These are phyloP conservation scores for Drosophila miranda DNA, from an alignment of 1,140 invertebrate genomes.

Conservation along the genomic window DNA sequence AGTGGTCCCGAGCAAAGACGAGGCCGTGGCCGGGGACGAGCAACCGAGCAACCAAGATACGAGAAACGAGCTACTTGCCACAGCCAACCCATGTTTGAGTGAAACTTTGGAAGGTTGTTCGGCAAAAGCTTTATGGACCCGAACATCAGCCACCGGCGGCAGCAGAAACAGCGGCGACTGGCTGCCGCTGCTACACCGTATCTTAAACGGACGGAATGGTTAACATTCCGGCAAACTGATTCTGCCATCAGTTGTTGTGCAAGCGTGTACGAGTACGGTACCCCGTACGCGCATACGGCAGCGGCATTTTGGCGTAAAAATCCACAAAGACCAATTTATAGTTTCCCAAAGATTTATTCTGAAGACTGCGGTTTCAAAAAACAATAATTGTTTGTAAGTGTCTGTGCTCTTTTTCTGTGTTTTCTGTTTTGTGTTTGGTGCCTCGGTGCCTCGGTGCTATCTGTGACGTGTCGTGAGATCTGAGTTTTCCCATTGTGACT, in stretches of 20 bases:
- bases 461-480: too few relatives aligned
- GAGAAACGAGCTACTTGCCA: neutral
- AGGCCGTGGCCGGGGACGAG: constrained; percentile 3
- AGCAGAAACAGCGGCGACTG: constrained; percentile 21
- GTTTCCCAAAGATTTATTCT: too few relatives aligned
- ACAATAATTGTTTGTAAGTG: neutral
- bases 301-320: neutral
- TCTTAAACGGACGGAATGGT: constrained; percentile 28
- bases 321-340: too few relatives aligned
- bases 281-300: constrained; percentile 19
- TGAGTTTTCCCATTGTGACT: too few relatives aligned
- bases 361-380: neutral
- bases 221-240: constrained; percentile 48
- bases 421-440: neutral
- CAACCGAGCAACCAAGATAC: neutral
- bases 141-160: constrained; percentile 1
- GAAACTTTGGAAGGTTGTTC: constrained; percentile 48
- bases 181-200: constrained; percentile 14
- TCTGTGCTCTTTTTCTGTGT: neutral
- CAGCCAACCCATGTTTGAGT: constrained; percentile 60
- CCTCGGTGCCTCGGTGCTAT: too few relatives aligned
- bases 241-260: constrained; percentile 65
- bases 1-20: constrained; percentile 33
- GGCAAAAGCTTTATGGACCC: constrained; percentile 51
- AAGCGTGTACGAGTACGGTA: constrained; percentile 64